Evolutionary conservation across 2,888 invertebrate genomes (phyloP), one percentile per base, ranked within the genome.

Genomic region (Lacanobia oleracea): DNA sequence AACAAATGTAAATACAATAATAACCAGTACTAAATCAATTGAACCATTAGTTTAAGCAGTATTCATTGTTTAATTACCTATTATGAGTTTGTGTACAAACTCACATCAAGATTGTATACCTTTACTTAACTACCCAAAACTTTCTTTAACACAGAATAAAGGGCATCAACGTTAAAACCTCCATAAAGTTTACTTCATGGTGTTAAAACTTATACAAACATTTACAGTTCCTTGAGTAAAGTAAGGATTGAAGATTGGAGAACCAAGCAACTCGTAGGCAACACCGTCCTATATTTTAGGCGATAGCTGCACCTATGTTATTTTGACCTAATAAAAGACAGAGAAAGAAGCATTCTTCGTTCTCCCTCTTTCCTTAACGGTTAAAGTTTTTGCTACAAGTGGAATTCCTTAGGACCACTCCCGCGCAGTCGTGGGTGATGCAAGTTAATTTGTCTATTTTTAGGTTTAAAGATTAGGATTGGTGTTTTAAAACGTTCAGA

Each of bases 371-470:
- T 51, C 81, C 16, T 27, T 50, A 56, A 64, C 33, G 21, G 21
- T 21, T 21, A 59, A 23, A 10, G 8, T 59, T 56, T 63, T 63
- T 80, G 53, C 64, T 75, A n/a, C 21, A 9, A 37, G 18, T 37
- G 23, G 27, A 53, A 74, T 76, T 65, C 60, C 50, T 61, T 51
- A 12, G n/a, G 18, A 14, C 43, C 21, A 53, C 66, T 56, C 80
- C 37, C 7, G 62, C 40, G 51, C 51, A 33, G 57, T 7, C 33
- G 10, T 40, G 18, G 6, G 5, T n/a, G 33, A 50, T 40, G 27
- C 7, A 4, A 68, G 21, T 14, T 18, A 4, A 43, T 37, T 72
- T 7, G 51, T 59, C 51, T 57, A 73, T 78, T 56, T 50, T 72
- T 43, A 10, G 23, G 0, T 50, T 33, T 3, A 59, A 27, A 40